Evolutionary conservation across 2,797 vertebrate genomes (phyloP).

Genomic region (Gymnocypris eckloni): DNA sequence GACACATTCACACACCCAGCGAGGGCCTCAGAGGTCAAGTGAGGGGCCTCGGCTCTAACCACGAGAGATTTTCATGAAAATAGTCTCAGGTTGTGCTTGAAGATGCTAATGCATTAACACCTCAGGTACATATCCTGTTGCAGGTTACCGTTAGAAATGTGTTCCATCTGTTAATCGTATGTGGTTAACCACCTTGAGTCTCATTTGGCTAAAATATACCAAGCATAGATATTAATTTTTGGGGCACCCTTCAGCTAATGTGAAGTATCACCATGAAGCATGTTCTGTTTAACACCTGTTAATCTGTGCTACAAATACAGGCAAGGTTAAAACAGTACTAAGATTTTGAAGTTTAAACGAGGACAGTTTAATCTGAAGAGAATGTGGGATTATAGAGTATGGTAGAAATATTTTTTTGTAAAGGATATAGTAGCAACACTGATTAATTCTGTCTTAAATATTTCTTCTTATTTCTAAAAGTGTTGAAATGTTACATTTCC

Average conservation of each 20-base stretch:
- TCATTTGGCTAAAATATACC: background rate
- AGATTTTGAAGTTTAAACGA: background rate
- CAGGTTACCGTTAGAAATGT: slow-evolving; percentile 10
- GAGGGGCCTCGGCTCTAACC: slow-evolving; percentile 1
- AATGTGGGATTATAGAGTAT: background rate
- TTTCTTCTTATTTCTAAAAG: background rate
- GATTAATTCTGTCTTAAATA: background rate
- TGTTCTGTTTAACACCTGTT: background rate
- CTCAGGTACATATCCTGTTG: slow-evolving; percentile 12
- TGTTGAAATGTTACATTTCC: background rate
- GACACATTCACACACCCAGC: background rate
- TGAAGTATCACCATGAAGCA: background rate
- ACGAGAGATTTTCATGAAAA: background rate
- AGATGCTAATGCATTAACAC: slow-evolving; percentile 10
- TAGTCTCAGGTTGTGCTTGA: background rate
- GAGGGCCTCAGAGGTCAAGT: background rate
- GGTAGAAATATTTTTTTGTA: background rate
- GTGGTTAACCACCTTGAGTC: slow-evolving; percentile 8
- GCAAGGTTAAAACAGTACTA: background rate
- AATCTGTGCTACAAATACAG: background rate
- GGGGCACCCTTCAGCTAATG: background rate
- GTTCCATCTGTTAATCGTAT: background rate
- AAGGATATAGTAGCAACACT: background rate
- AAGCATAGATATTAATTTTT: background rate
- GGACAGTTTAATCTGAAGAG: background rate